These are phyloP conservation scores for Dasyornis broadbenti DNA, from an alignment of 2,113 vertebrate genomes.

Conservation along the genomic window DNA sequence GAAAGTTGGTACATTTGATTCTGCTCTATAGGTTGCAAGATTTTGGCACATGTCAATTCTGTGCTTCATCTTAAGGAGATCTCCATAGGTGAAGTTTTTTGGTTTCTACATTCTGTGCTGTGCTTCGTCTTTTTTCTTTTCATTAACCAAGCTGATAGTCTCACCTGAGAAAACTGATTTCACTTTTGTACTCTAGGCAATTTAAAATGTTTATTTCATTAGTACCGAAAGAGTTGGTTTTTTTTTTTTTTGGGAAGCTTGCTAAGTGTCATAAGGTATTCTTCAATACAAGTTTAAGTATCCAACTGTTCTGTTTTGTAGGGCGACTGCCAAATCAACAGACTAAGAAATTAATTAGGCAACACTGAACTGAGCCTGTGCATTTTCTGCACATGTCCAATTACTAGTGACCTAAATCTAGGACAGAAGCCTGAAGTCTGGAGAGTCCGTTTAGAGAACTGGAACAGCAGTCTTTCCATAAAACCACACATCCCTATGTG, in stretches of 20 bases:
- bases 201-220: neutral
- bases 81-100: neutral
- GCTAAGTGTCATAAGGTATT: neutral
- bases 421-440: constrained; percentile 22
- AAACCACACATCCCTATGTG: neutral
- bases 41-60: neutral
- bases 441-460: neutral
- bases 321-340: constrained; percentile 27
- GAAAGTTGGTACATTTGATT: neutral
- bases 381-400: constrained; percentile 39
- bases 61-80: neutral
- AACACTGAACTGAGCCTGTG: constrained; percentile 23
- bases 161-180: neutral
- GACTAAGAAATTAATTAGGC: constrained; percentile 52
- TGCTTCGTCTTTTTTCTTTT: neutral
- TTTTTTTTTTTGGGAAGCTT: neutral
- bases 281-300: constrained; percentile 12
- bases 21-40: neutral
- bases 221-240: neutral
- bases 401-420: constrained; percentile 58
- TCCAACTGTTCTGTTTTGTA: constrained; percentile 15
- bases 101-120: neutral
- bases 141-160: neutral
- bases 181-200: neutral
- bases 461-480: neutral